These are phyloP conservation scores for Pachyramphus minor DNA, from an alignment of 2,113 vertebrate species.

Conservation along the genomic window DNA sequence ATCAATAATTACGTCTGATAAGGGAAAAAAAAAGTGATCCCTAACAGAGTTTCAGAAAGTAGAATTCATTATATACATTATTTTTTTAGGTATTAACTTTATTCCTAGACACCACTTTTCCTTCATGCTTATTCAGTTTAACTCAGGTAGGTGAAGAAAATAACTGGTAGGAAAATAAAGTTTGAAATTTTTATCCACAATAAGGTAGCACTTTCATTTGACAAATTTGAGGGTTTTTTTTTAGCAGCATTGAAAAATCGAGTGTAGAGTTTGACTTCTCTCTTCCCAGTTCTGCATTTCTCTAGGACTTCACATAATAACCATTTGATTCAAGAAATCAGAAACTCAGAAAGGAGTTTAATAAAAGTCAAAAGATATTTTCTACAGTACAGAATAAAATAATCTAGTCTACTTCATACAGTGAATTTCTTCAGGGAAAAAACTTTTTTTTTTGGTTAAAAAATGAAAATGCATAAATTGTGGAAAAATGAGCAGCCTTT, in stretches of 20 bases:
- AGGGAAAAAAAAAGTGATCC: neutral
- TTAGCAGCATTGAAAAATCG: neutral
- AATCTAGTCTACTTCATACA: neutral
- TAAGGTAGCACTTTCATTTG: neutral
- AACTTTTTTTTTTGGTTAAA: neutral
- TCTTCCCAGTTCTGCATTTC: neutral
- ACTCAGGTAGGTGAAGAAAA: neutral
- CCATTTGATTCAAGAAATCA: neutral
- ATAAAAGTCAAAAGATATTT: slow-evolving; percentile 29
- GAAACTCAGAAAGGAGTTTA: neutral
- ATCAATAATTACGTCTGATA: neutral
- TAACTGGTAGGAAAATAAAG: neutral
- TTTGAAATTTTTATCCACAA: neutral
- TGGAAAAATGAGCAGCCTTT: neutral
- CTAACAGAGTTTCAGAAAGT: neutral
- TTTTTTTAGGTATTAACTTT: neutral
- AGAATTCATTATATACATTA: neutral
- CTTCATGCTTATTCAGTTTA: neutral
- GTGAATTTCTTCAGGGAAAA: neutral
- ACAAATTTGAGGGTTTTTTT: neutral
- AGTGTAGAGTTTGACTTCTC: neutral
- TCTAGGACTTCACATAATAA: neutral
- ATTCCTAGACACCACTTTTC: neutral
- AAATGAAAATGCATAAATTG: neutral
- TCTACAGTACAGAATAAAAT: neutral